These are phyloP conservation scores for Hyperoplus lanceolatus DNA, from an alignment of 2,797 vertebrate genomes.

Conservation along the genomic window DNA sequence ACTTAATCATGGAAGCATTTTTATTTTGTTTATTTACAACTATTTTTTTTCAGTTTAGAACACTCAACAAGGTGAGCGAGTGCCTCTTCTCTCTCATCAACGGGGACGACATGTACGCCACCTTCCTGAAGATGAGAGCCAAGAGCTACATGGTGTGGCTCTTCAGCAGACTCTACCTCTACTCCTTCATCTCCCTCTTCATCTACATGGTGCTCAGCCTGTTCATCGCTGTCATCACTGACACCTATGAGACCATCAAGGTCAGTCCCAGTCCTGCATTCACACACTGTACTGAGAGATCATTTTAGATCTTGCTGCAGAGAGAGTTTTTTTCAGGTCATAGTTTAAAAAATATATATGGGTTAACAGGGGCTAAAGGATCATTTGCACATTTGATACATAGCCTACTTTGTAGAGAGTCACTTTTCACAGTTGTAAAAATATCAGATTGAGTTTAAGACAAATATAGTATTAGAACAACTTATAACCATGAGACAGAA, in stretches of 20 bases:
- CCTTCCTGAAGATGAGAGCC: conserved; percentile 92
- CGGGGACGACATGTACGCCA: conserved; percentile 95
- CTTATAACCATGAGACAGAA: too few relatives aligned
- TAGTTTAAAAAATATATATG: background rate
- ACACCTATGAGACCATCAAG: conserved; percentile 97
- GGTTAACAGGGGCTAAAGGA: too few relatives aligned
- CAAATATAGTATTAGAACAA: too few relatives aligned
- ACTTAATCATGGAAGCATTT: background rate
- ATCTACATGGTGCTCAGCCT: conserved; percentile 98
- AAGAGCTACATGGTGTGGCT: conserved; percentile 94
- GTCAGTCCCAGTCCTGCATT: conserved; percentile 77
- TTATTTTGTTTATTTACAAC: too few relatives aligned
- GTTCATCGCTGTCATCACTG: conserved; percentile 96
- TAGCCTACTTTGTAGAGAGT: too few relatives aligned
- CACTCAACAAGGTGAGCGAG: conserved; percentile 91
- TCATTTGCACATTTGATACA: too few relatives aligned
- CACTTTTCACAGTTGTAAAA: too few relatives aligned
- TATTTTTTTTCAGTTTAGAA: conserved; percentile 87
- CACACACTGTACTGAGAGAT: background rate
- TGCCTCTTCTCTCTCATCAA: conserved; percentile 97
- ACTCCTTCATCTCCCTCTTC: conserved; percentile 96
- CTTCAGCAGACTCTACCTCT: conserved; percentile 95
- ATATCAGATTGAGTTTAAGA: too few relatives aligned
- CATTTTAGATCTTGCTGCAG: background rate
- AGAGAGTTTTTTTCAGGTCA: background rate